Evolutionary conservation across 2,113 vertebrate genomes (phyloP), one percentile per base, ranked within the genome.

Genomic region (Caretta caretta): DNA sequence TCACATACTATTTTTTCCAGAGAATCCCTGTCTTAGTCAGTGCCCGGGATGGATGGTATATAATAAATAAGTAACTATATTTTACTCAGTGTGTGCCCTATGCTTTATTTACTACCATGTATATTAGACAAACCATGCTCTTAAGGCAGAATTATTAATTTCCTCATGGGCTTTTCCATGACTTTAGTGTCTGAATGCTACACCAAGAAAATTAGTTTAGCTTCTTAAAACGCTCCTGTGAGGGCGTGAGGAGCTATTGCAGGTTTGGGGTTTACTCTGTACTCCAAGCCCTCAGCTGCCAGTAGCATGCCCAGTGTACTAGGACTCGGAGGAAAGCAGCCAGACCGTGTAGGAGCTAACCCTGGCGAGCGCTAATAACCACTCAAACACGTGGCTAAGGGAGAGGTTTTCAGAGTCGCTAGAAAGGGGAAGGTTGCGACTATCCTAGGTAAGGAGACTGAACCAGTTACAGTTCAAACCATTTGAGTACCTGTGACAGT

Each of bases 11-110:
- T 94, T 94, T 83, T 87, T 93, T 88, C 87, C 56, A 92, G 57
- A 83, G 49, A 62, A 80, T 78, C 65, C 56, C 89, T 87, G 62
- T 51, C 89, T 93, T 57, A 78, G 88, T 90, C 87, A 78, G 25
- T 51, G 51, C 92, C 53, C 83, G 92, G 89, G 92, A 90, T 69
- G 88, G 62, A 42, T 88, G 93, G 80, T 69, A 89, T 84, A 76
- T 87, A 80, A 16, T n/a, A 82, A 82, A 80, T 80, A 83, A 94
- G 35, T n/a, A 22, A 19, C n/a, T n/a, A 38, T 72, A 72, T 72
- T 72, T 72, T 38, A 72, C 38, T 72, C 16, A n/a, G 19, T 72
- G n/a, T 72, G 65, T 38, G n/a, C n/a, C 9, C 16, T 38, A 72
- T 72, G n/a, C 65, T 8, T 22, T 38, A 38, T 38, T 72, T 72